Base-by-base conservation (phyloP, 2,113 vertebrate species). In the Theristicus caerulescens region DNA sequence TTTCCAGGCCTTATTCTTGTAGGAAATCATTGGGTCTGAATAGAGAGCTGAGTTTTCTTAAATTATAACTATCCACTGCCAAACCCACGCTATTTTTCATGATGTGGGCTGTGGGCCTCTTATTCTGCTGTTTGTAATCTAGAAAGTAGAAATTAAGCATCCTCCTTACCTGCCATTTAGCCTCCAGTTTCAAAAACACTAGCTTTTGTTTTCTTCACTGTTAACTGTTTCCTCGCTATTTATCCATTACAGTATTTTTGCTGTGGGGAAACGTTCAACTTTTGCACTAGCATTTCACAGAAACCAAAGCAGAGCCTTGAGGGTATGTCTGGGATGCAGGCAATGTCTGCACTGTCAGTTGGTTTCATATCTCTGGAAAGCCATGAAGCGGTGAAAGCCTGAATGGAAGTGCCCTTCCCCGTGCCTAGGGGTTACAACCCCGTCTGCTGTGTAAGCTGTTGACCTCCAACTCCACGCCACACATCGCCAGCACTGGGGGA, bases 101-200 rank as follows among this genome's bases (percentile, higher is more conserved):
- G 1, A 84, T 69, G 44, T 69, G 57, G 55, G 32, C 27, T 82
- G 16, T 47, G 81, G 27, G 47, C 34, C 69, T 91, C 70, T 90
- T 93, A 61, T 17, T 84, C 59, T 36, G 58, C 51, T 86, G 32
- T 94, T 95, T 96, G 54, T 61, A 86, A 89, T 82, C 88, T 73
- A 72, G 84, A 85, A 93, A 92, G 65, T 61, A 78, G 66, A 94
- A 97, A 90, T 82, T 71, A 92, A 78, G 40, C 31, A 58, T 87
- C 65, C 29, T 65, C 44, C 38, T 84, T 77, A 95, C 65, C 70
- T 95, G 85, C 55, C 64, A 94, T 94, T 96, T 92, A 80, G 51
- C 38, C n/a, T 81, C 29, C 51, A 29, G n/a, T 82, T 95, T 92
- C 74, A 90, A 55, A 79, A 74, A 7, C 14, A 64, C 38, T 40